A percentile compares a stretch with the other conserved stretches of the same genome.
phyloP scores from a whole-genome alignment of 2,888 invertebrate species.

The Cephalotes varians region DNA sequence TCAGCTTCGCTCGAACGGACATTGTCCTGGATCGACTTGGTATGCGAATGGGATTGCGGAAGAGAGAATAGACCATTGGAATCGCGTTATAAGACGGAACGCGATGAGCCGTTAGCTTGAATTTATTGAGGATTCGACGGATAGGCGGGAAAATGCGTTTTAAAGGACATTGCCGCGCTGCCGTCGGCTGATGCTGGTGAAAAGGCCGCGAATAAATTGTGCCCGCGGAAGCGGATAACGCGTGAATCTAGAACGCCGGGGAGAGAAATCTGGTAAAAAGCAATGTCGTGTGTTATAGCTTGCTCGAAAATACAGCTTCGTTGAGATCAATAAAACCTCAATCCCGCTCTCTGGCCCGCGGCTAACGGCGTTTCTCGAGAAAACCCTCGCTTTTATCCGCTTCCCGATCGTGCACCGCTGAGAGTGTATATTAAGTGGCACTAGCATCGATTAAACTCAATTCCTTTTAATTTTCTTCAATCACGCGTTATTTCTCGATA shows the following conservation, averaged over 20 bases:
- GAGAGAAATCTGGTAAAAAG: conserved; percentile 58
- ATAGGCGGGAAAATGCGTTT: conserved; percentile 15
- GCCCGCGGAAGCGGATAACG: conserved; percentile 49
- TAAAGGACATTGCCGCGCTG: conserved; percentile 49
- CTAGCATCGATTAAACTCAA: conserved; percentile 35
- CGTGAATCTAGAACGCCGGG: conserved; percentile 45
- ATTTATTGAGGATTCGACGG: conserved; percentile 63
- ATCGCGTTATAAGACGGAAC: conserved; percentile 53
- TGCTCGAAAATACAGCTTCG: conserved; percentile 49
- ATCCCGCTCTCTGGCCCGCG: conserved; percentile 38
- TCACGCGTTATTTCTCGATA: not conserved
- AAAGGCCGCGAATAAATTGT: conserved; percentile 59
- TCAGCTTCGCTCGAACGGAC: conserved; percentile 11
- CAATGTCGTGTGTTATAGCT: conserved; percentile 50
- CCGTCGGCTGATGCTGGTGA: conserved; percentile 29
- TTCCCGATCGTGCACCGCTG: conserved; percentile 19
- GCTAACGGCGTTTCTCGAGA: conserved; percentile 36
- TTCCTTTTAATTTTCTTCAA: not conserved
- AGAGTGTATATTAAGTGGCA: conserved; percentile 39
- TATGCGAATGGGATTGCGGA: conserved; percentile 19
- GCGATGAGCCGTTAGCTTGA: conserved; percentile 62
- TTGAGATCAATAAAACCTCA: conserved; percentile 53
- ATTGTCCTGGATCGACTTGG: conserved; percentile 45
- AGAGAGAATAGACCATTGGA: conserved; percentile 34
- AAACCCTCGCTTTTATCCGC: conserved; percentile 40